Evolutionary conservation across 2,797 vertebrate species (phyloP).

Genomic region (Pterois miles): DNA sequence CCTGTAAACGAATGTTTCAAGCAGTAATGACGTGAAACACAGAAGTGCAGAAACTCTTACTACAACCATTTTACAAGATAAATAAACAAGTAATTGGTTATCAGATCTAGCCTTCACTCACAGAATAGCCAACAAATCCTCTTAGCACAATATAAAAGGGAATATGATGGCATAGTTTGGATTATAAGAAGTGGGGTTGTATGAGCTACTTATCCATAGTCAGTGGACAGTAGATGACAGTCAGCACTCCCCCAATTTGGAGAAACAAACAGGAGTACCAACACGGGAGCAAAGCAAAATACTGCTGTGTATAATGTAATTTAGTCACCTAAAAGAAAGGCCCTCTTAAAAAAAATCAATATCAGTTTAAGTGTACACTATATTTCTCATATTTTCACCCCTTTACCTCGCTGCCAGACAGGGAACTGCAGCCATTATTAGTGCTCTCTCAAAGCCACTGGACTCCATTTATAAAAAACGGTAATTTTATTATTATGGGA

Average conservation of each 20-base stretch:
- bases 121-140: not conserved
- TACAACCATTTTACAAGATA: not conserved
- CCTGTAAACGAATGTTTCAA: conserved; percentile 66
- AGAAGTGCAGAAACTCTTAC: not conserved
- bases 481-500: too few relatives aligned
- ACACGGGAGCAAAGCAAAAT: not conserved
- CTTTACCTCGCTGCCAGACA: not conserved
- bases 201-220: not conserved
- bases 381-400: not conserved
- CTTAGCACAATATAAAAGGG: not conserved
- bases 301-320: not conserved
- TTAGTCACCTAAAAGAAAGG: not conserved
- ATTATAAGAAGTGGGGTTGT: not conserved
- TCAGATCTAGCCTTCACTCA: not conserved
- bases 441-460: too few relatives aligned
- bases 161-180: not conserved
- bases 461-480: too few relatives aligned
- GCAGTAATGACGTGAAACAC: not conserved
- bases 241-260: not conserved
- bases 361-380: too few relatives aligned
- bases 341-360: too few relatives aligned
- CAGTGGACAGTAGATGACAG: not conserved
- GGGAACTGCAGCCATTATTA: not conserved
- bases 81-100: not conserved
- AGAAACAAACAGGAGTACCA: not conserved